Evolutionary conservation across 2,888 invertebrate species (phyloP), one percentile per base, ranked within the genome.

Genomic region (Brachyptera putata): DNA sequence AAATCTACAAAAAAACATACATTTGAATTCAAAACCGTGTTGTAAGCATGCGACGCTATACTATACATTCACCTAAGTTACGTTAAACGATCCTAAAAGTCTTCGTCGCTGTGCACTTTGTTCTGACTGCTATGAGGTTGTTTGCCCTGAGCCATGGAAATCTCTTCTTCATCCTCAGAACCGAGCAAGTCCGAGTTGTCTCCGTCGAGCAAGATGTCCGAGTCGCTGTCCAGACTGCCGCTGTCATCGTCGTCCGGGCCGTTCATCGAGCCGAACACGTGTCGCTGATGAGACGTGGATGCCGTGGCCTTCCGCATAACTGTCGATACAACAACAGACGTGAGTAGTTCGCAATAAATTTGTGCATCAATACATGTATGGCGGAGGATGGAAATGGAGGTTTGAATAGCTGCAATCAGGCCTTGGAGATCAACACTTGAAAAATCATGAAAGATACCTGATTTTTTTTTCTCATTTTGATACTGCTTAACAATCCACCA

Each of bases 191-290:
- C 74, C 72, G 81, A 76, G 71, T 83, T 76, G 64, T 81, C 80
- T 41, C 80, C 83, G 68, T 82, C 84, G 56, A 83, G 79, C 56
- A 83, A 77, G 64, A 79, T 69, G 68, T 77, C 78, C 14, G 77
- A 77, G 71, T 78, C 77, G 26, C 76, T 76, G 57, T 76, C 76
- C 9, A 74, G 63, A 5, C 71, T 72, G 39, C 70, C 74, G 18
- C 63, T 70, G 60, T 73, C 72, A 25, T 71, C 70, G 9, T 71
- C 66, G 30, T 70, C 71, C 7, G 70, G 66, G 26, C 77, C 80
- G 55, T 76, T 78, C 78, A 80, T 81, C 67, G 77, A 81, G 65
- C 84, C 84, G 71, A 82, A 84, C 58, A 82, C 77, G 39, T 79
- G 77, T 0, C 80, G 75, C 56, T 75, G 74, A 2, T 58, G 58